Evolutionary conservation across 2,113 vertebrate species (phyloP).

Genomic region (Emberiza fucata): DNA sequence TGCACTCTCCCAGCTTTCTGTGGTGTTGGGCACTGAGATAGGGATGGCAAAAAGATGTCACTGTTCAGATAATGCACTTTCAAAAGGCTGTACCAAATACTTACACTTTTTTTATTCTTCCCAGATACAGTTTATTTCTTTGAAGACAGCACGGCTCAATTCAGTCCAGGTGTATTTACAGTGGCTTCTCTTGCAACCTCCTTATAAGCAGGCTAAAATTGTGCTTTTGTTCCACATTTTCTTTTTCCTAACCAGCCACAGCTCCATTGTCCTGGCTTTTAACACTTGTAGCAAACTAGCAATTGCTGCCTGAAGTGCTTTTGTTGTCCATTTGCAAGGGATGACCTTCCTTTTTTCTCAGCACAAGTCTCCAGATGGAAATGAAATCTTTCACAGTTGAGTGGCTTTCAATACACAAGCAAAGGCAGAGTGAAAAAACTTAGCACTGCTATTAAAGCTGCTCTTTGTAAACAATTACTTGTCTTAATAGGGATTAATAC

Average conservation of each 20-base stretch:
- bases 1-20: not conserved
- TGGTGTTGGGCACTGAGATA: not conserved
- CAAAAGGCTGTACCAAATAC: not conserved
- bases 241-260: not conserved
- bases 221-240: not conserved
- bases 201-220: not conserved
- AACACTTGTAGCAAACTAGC: not conserved
- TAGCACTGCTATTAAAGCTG: not conserved
- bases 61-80: not conserved
- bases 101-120: not conserved
- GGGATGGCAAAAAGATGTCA: not conserved
- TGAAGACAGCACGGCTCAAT: not conserved
- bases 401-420: not conserved
- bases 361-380: not conserved
- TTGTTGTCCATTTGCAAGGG: not conserved
- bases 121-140: not conserved
- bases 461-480: slow-evolving; percentile 31
- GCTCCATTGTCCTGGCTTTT: not conserved
- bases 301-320: not conserved
- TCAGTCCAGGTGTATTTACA: not conserved
- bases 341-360: slow-evolving; percentile 5
- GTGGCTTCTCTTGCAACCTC: not conserved
- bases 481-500: slow-evolving; percentile 22
- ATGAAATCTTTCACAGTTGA: slow-evolving; percentile 8
- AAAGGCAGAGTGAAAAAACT: not conserved